Evolutionary conservation across 2,113 vertebrate genomes (phyloP), one percentile per base, ranked within the genome.

Genomic region (Apus apus): DNA sequence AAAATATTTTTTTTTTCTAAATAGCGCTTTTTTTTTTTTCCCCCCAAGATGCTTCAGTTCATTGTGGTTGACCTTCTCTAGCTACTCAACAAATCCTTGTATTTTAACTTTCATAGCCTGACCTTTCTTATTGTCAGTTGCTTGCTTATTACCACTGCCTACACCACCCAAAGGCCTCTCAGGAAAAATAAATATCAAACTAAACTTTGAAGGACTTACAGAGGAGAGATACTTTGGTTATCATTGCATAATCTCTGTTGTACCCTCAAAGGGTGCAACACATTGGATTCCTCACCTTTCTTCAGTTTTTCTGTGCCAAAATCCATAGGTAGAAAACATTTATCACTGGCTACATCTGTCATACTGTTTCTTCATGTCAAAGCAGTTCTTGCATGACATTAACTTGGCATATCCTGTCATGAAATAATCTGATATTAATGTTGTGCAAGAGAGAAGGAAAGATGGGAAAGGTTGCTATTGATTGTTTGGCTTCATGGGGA

Each of bases 101-200:
- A 60, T 90, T 94, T 85, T 91, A 76, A 48, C 75, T 94, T 94
- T 71, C 51, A 71, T 40, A 67, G 34, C 45, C 26, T 92, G 95
- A 94, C 88, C 86, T 96, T 96, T 97, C 64, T 77, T 77, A 71
- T 5, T 91, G 56, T 87, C 75, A 96, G 64, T 66, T 74, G 20
- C 51, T 83, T 80, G 67, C 38, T 40, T 77, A 46, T 93, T 94
- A 93, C 66, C 34, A 16, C 40, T 67, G 53, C 65, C 36, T 80
- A n/a, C 54, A 91, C 26, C 70, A 83, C 71, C 15, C 40, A 77
- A 78, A 91, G 22, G 46, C 17, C 71, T 85, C 64, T 54, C 21
- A 61, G 78, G 85, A 93, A 91, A 94, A 79, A 45, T 9, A 91
- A 78, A 56, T 36, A 71, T 21, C 68, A 74, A 83, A 77, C 53